Evolutionary conservation across 30 jellyfish, hydroid and myxozoan species (phyloP).

Genomic region (Catostylus mosaicus): DNA sequence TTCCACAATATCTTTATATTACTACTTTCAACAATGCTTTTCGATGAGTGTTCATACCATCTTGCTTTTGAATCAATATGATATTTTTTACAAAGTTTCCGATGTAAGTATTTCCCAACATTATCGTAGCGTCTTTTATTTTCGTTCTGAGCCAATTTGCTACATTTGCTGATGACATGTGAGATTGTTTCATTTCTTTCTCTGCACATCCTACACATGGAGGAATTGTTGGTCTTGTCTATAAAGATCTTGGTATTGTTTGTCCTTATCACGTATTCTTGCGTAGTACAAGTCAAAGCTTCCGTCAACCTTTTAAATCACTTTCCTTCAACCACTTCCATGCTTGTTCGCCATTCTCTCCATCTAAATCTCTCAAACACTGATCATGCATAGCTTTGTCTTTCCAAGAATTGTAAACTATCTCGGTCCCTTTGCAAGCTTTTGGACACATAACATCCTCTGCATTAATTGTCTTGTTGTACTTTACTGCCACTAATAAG

Average conservation of each 20-base stretch:
- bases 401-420: slow-evolving; percentile 22
- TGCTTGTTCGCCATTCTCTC: slow-evolving; percentile 15
- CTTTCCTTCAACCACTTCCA: slow-evolving; percentile 30
- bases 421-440: slow-evolving; percentile 3
- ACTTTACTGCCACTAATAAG: slow-evolving; percentile 3
- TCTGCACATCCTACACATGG: slow-evolving; percentile 18
- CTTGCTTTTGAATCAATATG: slow-evolving; percentile 28
- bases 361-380: slow-evolving; percentile 23
- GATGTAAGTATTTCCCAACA: slow-evolving; percentile 14
- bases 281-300: slow-evolving; percentile 40
- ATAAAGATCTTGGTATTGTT: background rate
- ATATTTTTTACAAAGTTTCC: background rate
- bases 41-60: slow-evolving; percentile 23
- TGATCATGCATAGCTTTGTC: slow-evolving; percentile 39
- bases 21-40: slow-evolving; percentile 11
- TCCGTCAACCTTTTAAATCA: slow-evolving; percentile 24
- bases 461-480: slow-evolving; percentile 12
- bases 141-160: slow-evolving; percentile 25
- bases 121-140: slow-evolving; percentile 15
- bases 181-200: slow-evolving; percentile 36
- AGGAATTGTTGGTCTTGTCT: slow-evolving; percentile 18
- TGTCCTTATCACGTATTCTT: slow-evolving; percentile 8
- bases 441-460: slow-evolving; percentile 8
- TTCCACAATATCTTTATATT: slow-evolving; percentile 13
- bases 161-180: slow-evolving; percentile 27